These are phyloP conservation scores for Lepidocolaptes lacrymiger DNA, from an alignment of 2,797 vertebrate genomes.

Conservation along the genomic window DNA sequence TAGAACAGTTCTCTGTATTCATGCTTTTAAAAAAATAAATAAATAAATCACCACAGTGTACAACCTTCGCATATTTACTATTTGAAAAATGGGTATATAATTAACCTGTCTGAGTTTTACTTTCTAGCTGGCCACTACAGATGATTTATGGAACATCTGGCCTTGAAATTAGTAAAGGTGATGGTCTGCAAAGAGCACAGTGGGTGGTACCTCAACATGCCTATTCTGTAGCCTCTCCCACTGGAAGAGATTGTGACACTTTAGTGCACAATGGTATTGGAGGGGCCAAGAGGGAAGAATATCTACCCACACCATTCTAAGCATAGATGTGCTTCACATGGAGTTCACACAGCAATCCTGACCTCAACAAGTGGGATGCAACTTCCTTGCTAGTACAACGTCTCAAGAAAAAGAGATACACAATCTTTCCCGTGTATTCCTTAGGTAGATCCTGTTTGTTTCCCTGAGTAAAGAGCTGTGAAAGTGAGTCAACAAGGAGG, in stretches of 20 bases:
- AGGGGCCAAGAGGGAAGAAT: background rate
- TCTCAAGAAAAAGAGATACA: background rate
- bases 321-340: background rate
- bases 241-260: background rate
- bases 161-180: background rate
- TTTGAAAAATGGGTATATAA: background rate
- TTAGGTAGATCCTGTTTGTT: background rate
- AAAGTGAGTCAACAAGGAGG: background rate
- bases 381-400: background rate
- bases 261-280: background rate
- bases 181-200: background rate
- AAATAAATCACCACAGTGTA: background rate
- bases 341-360: background rate
- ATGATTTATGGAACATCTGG: background rate
- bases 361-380: background rate
- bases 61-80: background rate
- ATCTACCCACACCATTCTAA: fast-evolving
- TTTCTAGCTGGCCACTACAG: background rate
- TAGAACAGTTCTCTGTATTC: background rate
- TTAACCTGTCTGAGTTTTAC: background rate
- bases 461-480: background rate
- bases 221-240: background rate
- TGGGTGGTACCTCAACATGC: background rate
- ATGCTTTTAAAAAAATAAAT: background rate
- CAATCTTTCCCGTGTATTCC: background rate